Conservation (phyloP, 2,797 vertebrate genomes). For the Chelidonichthys spinosus region DNA sequence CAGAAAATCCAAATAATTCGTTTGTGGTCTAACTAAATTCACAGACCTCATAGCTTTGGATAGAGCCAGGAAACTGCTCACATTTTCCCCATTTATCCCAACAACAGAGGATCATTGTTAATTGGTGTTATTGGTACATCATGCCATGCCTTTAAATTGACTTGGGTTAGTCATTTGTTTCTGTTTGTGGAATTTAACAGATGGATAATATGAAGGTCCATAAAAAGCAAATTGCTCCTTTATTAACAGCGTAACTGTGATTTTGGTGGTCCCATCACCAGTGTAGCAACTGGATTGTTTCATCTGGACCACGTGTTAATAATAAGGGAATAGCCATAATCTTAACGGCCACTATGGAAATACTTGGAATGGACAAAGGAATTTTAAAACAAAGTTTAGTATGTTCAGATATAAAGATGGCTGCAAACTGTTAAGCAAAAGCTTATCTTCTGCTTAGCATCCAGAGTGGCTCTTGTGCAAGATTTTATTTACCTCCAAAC, state of each 20-base stretch:
- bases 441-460: constrained; percentile 6
- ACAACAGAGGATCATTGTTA: constrained; percentile 23
- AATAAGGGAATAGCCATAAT: constrained; percentile 45
- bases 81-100: constrained; percentile 45
- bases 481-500: constrained; percentile 1
- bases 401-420: constrained; percentile 44
- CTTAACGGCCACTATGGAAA: constrained; percentile 33
- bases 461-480: constrained; percentile 11
- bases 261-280: constrained; percentile 7
- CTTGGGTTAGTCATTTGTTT: constrained; percentile 5
- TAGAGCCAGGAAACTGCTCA: constrained; percentile 48
- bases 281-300: constrained; percentile 15
- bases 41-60: constrained; percentile 11
- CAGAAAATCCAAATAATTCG: constrained; percentile 38
- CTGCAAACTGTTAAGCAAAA: constrained; percentile 32
- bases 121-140: constrained; percentile 28
- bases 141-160: constrained; percentile 6
- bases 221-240: constrained; percentile 9
- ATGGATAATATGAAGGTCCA: constrained; percentile 5
- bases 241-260: constrained; percentile 24
- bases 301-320: constrained; percentile 55
- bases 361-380: constrained; percentile 55
- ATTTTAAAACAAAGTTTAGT: constrained; percentile 58
- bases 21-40: constrained; percentile 37
- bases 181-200: constrained; percentile 5